Conservation (phyloP, 1,140 invertebrate species). For the Meteorus sp. region DNA sequence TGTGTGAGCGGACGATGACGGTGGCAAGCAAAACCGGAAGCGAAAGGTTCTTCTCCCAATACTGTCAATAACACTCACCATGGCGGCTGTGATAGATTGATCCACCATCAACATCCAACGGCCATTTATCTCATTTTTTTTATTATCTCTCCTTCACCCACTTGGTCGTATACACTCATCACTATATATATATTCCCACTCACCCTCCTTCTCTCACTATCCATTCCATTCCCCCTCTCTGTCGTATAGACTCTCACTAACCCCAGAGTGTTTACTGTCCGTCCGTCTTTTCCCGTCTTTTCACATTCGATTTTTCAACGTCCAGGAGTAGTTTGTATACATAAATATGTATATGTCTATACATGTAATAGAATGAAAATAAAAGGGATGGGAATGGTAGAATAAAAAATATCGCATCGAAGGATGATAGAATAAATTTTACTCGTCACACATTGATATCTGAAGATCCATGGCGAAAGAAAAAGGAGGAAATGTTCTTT, state of each 20-base stretch:
- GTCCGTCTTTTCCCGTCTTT: background rate
- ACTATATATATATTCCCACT: constrained; percentile 11
- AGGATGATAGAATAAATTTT: background rate
- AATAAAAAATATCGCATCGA: too few species aligned
- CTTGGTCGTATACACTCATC: background rate
- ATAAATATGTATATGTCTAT: too few species aligned
- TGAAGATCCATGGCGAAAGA: too few species aligned
- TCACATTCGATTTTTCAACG: background rate
- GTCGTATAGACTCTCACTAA: background rate
- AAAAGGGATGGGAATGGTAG: too few species aligned
- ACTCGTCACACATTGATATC: constrained; percentile 1
- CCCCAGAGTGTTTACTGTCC: constrained; percentile 20
- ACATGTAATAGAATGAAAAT: too few species aligned
- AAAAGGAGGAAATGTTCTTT: constrained; percentile 9
- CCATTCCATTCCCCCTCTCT: background rate
- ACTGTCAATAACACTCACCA: constrained; percentile 55
- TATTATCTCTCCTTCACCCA: constrained; percentile 47
- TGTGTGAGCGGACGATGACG: constrained; percentile 14
- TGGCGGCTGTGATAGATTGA: constrained; percentile 53
- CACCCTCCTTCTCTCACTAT: background rate
- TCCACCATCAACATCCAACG: constrained; percentile 48
- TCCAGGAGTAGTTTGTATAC: too few species aligned
- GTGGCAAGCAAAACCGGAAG: constrained; percentile 30
- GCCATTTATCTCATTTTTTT: constrained; percentile 58
- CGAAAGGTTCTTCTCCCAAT: constrained; percentile 50